phyloP scores from a whole-genome alignment of 2,888 invertebrate species.

The Eledone cirrhosa region DNA sequence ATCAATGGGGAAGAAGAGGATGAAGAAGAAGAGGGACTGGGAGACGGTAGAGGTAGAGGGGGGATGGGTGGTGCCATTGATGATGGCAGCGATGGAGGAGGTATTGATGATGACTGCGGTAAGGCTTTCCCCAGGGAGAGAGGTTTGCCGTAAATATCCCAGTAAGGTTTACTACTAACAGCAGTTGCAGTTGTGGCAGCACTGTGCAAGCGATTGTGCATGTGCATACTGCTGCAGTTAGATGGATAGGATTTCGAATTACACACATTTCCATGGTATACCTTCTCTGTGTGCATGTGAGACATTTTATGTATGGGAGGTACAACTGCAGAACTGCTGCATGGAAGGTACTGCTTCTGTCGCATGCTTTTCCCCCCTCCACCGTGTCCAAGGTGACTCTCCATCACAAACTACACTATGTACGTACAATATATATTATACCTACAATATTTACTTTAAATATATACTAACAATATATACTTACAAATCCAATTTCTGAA shows the following conservation, averaged over 20 bases:
- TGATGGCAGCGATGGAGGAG: not conserved
- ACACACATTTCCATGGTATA: not conserved
- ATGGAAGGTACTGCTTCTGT: not conserved
- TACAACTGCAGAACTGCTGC: no score
- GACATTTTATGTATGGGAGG: constrained; percentile 19
- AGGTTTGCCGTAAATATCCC: constrained; percentile 14
- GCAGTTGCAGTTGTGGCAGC: no score
- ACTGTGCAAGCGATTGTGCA: constrained; percentile 7
- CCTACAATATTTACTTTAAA: no score
- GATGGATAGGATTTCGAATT: not conserved
- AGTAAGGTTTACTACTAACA: not conserved
- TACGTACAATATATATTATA: no score
- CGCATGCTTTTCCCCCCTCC: not conserved
- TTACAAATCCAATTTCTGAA: no score
- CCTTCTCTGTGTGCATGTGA: constrained; percentile 11
- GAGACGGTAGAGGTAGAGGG: constrained; percentile 9
- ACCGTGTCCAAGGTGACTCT: no score
- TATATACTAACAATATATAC: no score
- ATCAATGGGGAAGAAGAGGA: not conserved
- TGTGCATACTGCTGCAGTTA: constrained; percentile 10
- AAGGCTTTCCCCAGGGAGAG: constrained; percentile 10
- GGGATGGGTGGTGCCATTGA: not conserved
- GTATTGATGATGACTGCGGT: no score
- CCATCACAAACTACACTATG: no score
- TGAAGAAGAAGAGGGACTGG: not conserved